Base-by-base conservation (phyloP, 2,888 invertebrate species). In the Caenorhabditis auriculariae region DNA sequence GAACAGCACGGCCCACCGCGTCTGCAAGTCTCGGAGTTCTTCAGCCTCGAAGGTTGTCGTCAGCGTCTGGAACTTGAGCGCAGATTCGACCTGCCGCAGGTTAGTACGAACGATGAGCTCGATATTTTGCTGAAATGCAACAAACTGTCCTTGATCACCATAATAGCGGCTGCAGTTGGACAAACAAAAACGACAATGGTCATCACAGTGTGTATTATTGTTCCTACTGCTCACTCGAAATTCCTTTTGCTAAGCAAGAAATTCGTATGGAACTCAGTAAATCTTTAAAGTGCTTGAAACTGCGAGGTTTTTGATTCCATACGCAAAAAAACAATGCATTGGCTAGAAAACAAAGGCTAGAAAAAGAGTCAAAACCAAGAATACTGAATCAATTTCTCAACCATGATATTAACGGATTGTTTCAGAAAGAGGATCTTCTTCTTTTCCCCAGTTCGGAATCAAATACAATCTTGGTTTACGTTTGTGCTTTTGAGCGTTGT, bases 81-180 rank as follows among this genome's bases (percentile, higher is more conserved):
- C 69, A 3, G 57, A 39, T 44, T 66, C 64, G 15, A 72, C 52
- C 39, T 70, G 63, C 17, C 68, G 64, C 21, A 72, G 60, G 41
- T 72, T 69, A 9, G 66, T 60, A 35, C 62, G 54, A 24, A 65
- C 66, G 24, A 73, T 70, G 17, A 62, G 39, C 24, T 58, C 54
- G 35, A 66, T 62, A 17, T 58, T 54, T 5, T 27, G 38, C 66
- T 66, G 54, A 50, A 62, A 46, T 17, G 15, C 21, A 19, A 23
- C 6, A 51, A 23, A 44, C 19, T 44, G 15, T 9, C 12, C 1
- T 35, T 1, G 12, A 15, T 35, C n/a, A 15, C n/a, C 35, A 35
- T 35, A 35, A 35, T 35, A 15, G 9, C 35, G n/a, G 9, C 35
- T 35, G 35, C 9, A 35, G n/a, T 35, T 35, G 9, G 9, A n/a